These are phyloP conservation scores for Hetaerina titia DNA, from an alignment of 2,888 invertebrate genomes.

Conservation along the genomic window DNA sequence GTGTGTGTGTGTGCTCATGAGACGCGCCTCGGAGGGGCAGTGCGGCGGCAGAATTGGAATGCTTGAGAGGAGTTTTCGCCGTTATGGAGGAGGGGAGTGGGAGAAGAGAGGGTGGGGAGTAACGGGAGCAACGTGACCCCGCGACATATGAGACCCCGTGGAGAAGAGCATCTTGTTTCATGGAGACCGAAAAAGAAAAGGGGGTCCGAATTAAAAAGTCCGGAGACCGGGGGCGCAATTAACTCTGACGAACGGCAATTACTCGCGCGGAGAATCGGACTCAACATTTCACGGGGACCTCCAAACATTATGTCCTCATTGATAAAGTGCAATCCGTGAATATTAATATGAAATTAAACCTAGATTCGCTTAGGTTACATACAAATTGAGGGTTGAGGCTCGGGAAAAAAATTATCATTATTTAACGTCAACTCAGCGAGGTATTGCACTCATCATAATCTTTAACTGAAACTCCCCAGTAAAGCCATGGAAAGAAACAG, in stretches of 20 bases:
- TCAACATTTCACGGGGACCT: neutral
- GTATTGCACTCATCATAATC: too few species aligned
- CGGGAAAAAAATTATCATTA: too few species aligned
- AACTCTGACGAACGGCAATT: neutral
- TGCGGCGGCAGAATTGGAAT: constrained; percentile 51
- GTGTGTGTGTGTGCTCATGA: neutral
- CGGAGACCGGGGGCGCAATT: neutral
- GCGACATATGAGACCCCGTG: neutral
- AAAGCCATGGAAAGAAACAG: too few species aligned
- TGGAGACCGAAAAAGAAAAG: neutral
- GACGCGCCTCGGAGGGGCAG: constrained; percentile 46
- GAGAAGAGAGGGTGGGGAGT: neutral
- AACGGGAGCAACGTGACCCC: constrained; percentile 13
- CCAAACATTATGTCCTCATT: neutral
- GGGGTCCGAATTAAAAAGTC: neutral
- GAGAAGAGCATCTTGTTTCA: neutral
- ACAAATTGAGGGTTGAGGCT: too few species aligned
- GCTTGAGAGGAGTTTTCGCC: constrained; percentile 36
- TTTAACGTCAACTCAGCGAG: too few species aligned
- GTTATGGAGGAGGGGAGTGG: neutral
- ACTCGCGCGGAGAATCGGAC: neutral
- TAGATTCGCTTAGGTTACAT: neutral
- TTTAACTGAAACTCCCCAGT: too few species aligned
- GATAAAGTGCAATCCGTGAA: neutral
- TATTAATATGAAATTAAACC: neutral